Conservation (phyloP, 2,113 vertebrate genomes). For the Nothobranchius furzeri region DNA sequence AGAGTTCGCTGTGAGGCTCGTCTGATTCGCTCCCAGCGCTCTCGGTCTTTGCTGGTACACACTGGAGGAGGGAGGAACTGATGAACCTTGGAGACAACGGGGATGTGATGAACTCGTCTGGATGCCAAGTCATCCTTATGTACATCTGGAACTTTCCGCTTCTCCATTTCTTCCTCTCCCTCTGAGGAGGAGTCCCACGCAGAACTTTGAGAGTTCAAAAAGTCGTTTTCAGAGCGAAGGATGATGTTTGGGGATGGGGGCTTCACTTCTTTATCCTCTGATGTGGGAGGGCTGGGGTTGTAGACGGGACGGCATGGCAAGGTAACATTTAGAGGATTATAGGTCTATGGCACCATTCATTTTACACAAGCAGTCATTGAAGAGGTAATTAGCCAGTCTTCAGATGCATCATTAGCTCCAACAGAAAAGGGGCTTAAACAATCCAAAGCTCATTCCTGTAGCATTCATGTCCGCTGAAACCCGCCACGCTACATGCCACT, state of each 20-base stretch:
- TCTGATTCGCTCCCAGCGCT: slow-evolving; percentile 80
- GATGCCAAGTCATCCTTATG: slow-evolving; percentile 92
- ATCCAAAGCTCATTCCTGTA: neutral
- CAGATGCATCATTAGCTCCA: neutral
- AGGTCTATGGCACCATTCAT: neutral
- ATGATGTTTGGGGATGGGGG: slow-evolving; percentile 80
- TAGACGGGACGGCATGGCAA: slow-evolving; percentile 22
- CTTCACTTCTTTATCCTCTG: slow-evolving; percentile 74
- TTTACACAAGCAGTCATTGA: slow-evolving; percentile 16
- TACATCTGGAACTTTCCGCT: slow-evolving; percentile 85
- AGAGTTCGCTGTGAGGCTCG: slow-evolving; percentile 77
- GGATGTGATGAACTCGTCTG: slow-evolving; percentile 82
- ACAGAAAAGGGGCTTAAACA: neutral
- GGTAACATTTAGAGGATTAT: slow-evolving; percentile 12
- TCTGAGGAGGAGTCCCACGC: slow-evolving; percentile 80
- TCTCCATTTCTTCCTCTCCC: slow-evolving; percentile 73
- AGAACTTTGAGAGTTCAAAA: slow-evolving; percentile 77
- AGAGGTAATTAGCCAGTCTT: neutral
- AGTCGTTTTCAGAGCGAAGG: slow-evolving; percentile 86
- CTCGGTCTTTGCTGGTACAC: slow-evolving; percentile 79
- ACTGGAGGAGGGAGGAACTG: slow-evolving; percentile 83
- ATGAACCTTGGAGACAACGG: slow-evolving; percentile 73
- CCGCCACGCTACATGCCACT: neutral
- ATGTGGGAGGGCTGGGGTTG: slow-evolving; percentile 53
- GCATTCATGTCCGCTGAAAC: neutral